Conservation (phyloP, 2,113 vertebrate species). For the Bucco capensis region DNA sequence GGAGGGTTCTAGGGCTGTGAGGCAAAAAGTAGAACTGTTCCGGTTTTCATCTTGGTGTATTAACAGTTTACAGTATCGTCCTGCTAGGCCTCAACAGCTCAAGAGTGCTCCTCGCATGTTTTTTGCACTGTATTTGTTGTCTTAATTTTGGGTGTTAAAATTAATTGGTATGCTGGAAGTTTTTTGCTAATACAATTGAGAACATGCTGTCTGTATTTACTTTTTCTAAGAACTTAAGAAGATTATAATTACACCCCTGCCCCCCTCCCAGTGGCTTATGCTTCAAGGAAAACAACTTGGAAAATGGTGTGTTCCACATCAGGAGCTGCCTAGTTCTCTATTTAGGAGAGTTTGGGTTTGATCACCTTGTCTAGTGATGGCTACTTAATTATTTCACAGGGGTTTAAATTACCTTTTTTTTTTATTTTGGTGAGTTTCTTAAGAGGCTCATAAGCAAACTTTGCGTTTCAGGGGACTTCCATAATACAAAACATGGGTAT, state of each 20-base stretch:
- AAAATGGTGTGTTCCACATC: neutral
- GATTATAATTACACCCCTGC: neutral
- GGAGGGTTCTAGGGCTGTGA: neutral
- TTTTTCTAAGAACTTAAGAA: constrained; percentile 29
- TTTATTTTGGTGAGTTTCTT: neutral
- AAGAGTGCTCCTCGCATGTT: neutral
- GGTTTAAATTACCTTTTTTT: neutral
- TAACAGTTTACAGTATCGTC: neutral
- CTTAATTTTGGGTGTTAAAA: neutral
- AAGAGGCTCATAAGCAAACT: neutral
- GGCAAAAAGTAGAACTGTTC: neutral
- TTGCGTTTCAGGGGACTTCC: neutral
- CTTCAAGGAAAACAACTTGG: neutral
- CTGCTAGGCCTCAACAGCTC: neutral
- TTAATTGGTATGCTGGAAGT: neutral
- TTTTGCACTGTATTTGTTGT: neutral
- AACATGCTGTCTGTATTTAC: neutral
- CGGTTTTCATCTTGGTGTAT: neutral
- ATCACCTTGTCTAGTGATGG: neutral
- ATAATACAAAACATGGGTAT: neutral
- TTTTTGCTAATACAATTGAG: neutral
- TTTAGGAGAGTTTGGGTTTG: neutral
- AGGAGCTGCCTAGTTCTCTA: neutral
- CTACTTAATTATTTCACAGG: neutral
- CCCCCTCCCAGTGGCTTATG: neutral